Conservation (phyloP, 2,113 vertebrate species). For the Carassius gibelio region DNA sequence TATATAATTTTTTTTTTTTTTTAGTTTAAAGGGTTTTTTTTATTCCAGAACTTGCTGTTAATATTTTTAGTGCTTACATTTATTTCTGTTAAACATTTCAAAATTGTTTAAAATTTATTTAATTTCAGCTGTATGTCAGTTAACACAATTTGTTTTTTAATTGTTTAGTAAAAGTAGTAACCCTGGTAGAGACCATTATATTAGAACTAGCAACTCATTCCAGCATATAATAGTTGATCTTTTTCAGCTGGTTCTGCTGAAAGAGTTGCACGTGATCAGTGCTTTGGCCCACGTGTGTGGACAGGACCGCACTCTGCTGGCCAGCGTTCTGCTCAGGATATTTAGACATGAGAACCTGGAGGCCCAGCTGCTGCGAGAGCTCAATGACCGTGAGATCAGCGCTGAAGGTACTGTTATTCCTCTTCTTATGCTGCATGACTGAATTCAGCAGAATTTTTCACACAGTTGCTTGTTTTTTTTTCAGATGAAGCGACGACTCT, state of each 20-base stretch:
- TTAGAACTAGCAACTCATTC: too few relatives aligned
- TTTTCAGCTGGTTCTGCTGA: conserved; percentile 88
- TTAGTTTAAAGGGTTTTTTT: too few relatives aligned
- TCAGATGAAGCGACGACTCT: conserved; percentile 95
- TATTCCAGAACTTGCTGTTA: too few relatives aligned
- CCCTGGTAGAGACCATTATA: background rate
- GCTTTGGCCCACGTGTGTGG: conserved; percentile 94
- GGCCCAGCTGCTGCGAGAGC: conserved; percentile 87
- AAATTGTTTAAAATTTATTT: too few relatives aligned
- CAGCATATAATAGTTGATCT: background rate
- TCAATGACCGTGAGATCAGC: conserved; percentile 94
- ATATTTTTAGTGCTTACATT: too few relatives aligned
- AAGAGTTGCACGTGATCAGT: conserved; percentile 91
- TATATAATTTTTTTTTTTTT: too few relatives aligned
- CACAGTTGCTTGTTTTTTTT: conserved; percentile 20
- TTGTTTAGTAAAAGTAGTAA: background rate
- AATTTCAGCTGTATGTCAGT: too few relatives aligned
- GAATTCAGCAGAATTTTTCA: background rate
- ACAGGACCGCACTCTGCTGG: conserved; percentile 92
- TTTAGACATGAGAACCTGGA: conserved; percentile 94
- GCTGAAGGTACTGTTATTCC: conserved; percentile 84
- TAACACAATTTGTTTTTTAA: too few relatives aligned
- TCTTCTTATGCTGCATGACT: background rate
- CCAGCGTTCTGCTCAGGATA: conserved; percentile 90
- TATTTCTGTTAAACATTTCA: too few relatives aligned